Conservation (phyloP, 2,113 vertebrate species). For the Anser cygnoides region DNA sequence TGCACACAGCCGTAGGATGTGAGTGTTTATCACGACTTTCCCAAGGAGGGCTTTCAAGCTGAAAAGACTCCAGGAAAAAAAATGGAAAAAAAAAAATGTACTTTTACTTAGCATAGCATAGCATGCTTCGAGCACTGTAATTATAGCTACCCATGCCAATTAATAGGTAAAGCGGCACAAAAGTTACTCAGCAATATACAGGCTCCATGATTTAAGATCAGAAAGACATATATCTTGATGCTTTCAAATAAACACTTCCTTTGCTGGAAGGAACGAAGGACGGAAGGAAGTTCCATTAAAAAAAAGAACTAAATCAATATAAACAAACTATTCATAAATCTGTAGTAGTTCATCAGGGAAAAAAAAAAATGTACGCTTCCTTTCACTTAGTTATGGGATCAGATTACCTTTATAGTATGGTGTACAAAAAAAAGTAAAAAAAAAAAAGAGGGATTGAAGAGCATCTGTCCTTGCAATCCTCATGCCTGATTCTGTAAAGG, state of each 20-base stretch:
- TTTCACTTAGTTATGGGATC: neutral
- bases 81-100: neutral
- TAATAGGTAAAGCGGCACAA: neutral
- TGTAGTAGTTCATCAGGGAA: neutral
- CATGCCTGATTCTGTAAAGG: neutral
- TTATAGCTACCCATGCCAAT: neutral
- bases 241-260: neutral
- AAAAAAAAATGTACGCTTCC: neutral
- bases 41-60: neutral
- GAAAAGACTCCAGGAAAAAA: neutral
- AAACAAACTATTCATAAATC: neutral
- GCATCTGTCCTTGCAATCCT: neutral
- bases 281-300: neutral
- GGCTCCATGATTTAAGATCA: neutral
- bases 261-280: neutral
- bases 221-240: neutral
- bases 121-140: neutral
- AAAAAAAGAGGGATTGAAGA: neutral
- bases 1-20: fast-evolving
- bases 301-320: neutral
- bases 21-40: neutral
- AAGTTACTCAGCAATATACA: neutral
- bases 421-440: neutral
- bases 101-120: neutral
- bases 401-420: neutral